These are phyloP conservation scores for Heterocephalus glaber DNA, from an alignment of 2,113 vertebrate genomes.

Conservation along the genomic window DNA sequence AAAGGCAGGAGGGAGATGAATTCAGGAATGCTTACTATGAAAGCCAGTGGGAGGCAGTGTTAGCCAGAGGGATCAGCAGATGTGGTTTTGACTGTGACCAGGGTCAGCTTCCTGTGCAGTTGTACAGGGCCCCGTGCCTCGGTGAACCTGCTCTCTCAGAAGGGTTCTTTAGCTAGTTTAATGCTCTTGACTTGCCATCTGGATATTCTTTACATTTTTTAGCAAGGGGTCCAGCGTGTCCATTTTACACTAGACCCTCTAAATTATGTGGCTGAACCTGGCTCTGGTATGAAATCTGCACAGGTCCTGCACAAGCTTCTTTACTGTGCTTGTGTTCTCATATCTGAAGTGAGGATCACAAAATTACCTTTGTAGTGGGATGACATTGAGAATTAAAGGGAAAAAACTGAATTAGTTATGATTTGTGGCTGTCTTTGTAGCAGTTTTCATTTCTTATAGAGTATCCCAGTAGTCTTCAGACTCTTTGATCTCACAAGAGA, in stretches of 20 bases:
- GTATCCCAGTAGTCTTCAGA: background rate
- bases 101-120: background rate
- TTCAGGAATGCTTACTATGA: background rate
- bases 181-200: background rate
- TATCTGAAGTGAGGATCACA: background rate
- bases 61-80: background rate
- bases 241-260: background rate
- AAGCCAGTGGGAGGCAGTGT: background rate
- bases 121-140: fast-evolving
- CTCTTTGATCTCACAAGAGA: background rate
- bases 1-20: background rate
- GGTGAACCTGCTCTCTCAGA: too few species aligned
- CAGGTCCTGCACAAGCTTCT: background rate
- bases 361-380: background rate
- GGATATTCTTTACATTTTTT: background rate
- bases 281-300: background rate
- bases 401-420: background rate
- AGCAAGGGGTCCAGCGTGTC: background rate
- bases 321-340: background rate
- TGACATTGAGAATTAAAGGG: background rate
- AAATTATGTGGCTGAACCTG: background rate
- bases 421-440: background rate
- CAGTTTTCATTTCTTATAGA: background rate
- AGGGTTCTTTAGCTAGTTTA: background rate
- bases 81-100: background rate